Conservation (phyloP, 2,888 invertebrate genomes). For the Diplazon laetatorius region DNA sequence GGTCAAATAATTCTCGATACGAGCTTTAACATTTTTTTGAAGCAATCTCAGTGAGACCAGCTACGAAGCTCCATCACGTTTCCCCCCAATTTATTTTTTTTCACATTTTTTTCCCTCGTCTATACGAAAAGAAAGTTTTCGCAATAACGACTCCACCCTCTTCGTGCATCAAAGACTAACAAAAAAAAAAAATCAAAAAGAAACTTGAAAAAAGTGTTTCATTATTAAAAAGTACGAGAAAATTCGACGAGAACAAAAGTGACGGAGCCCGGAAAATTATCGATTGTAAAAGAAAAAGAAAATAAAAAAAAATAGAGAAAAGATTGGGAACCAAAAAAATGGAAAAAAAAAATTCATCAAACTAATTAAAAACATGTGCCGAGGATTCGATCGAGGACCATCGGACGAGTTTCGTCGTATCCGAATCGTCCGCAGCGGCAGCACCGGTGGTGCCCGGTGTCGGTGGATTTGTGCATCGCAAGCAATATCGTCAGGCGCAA, state of each 20-base stretch:
- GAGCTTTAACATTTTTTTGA: too few relatives aligned
- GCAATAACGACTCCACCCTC: background rate
- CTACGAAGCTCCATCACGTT: too few relatives aligned
- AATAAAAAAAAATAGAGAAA: background rate
- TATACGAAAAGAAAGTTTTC: background rate
- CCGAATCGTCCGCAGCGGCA: conserved; percentile 1
- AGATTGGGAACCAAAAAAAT: too few relatives aligned
- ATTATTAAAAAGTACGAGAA: conserved; percentile 11
- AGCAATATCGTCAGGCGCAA: conserved; percentile 19
- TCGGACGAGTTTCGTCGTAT: conserved; percentile 2
- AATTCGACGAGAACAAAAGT: background rate
- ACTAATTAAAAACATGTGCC: conserved; percentile 21
- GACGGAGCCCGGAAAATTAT: too few relatives aligned
- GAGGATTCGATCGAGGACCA: conserved; percentile 8
- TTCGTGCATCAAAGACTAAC: background rate
- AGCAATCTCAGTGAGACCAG: too few relatives aligned
- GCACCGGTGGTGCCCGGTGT: background rate
- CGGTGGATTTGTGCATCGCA: conserved; percentile 11
- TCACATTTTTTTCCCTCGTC: background rate
- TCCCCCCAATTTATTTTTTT: too few relatives aligned
- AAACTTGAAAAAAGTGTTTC: background rate
- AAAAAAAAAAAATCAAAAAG: too few relatives aligned
- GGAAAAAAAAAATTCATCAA: background rate
- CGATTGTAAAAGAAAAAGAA: background rate
- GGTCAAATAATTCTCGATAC: too few relatives aligned